phyloP scores from a whole-genome alignment of 2,888 invertebrate species.

The Agrotis clavis region DNA sequence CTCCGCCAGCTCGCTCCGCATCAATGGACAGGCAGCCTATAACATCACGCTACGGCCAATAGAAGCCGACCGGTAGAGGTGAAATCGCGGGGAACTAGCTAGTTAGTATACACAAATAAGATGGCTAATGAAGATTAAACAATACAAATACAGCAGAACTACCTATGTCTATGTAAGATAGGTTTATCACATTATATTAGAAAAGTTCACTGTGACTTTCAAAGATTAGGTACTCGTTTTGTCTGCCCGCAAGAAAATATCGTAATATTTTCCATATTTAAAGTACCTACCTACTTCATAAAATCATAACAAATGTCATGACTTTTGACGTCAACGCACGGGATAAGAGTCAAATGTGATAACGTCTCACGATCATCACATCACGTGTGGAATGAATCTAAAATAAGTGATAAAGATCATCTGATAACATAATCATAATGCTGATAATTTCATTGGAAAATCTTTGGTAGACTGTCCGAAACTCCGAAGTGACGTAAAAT shows the following conservation, averaged over 20 bases:
- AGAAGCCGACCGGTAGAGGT: no score
- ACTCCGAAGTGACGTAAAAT: background rate
- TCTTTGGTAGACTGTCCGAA: background rate
- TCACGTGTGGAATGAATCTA: conserved; percentile 18
- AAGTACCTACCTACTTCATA: background rate
- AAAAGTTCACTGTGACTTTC: background rate
- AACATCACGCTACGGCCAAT: no score
- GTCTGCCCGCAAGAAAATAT: background rate
- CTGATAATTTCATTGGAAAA: conserved; percentile 11
- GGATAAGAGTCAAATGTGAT: conserved; percentile 19
- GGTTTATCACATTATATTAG: background rate
- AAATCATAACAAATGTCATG: background rate
- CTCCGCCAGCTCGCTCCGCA: no score
- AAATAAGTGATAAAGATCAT: conserved; percentile 23
- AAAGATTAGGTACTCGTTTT: background rate
- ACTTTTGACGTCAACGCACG: conserved; percentile 13
- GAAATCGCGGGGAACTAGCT: no score
- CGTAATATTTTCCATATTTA: background rate
- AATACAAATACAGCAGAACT: no score
- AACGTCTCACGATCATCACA: conserved; percentile 25
- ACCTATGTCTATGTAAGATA: no score
- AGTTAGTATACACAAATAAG: no score
- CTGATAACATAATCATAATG: background rate
- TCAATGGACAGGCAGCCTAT: no score
- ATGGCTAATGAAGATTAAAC: no score